These are phyloP conservation scores for Stigmatopora nigra DNA, from an alignment of 2,113 vertebrate species.

Conservation along the genomic window DNA sequence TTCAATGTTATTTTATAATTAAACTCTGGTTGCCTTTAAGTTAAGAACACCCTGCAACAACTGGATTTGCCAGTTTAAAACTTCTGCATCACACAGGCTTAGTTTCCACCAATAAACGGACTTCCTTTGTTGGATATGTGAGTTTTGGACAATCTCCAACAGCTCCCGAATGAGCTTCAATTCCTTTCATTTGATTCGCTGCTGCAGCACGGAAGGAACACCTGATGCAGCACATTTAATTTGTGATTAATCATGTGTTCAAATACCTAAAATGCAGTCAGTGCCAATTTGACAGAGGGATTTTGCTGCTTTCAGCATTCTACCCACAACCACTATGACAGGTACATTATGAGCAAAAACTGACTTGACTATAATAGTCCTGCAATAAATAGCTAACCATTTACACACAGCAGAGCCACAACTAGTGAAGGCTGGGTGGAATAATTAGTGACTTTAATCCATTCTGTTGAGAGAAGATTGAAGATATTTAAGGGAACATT, in stretches of 20 bases:
- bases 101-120: neutral
- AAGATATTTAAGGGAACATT: constrained; percentile 6
- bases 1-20: no score
- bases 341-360: neutral
- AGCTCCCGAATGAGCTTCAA: neutral
- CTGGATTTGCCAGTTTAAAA: neutral
- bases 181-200: neutral
- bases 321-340: neutral
- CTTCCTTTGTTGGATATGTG: neutral
- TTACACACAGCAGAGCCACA: neutral
- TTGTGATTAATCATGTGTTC: neutral
- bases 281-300: neutral
- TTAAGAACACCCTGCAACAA: neutral
- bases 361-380: neutral
- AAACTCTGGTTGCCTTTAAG: no score
- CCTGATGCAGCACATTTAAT: constrained; percentile 1
- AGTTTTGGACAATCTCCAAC: neutral
- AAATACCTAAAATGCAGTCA: neutral
- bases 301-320: neutral
- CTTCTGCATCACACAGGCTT: neutral
- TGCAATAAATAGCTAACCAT: neutral
- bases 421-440: neutral
- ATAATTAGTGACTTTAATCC: constrained; percentile 15
- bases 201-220: neutral
- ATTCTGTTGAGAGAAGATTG: neutral